Conservation (phyloP, 2,888 invertebrate genomes). For the Peribatodes rhomboidaria region DNA sequence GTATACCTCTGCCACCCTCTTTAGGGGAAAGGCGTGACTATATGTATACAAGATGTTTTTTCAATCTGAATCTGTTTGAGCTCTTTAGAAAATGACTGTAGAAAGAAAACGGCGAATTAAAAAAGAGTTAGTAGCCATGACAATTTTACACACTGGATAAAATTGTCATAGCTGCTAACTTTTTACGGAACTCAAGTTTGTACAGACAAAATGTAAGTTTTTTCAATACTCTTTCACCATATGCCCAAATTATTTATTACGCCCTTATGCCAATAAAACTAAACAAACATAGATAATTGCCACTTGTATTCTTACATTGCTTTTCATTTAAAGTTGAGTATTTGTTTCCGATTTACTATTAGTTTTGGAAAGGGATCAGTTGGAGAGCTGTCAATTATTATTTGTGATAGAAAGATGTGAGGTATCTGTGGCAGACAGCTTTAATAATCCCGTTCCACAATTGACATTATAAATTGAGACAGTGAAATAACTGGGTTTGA, state of each 20-base stretch:
- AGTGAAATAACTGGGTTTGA: neutral
- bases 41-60: too few relatives aligned
- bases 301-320: conserved; percentile 29
- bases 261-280: conserved; percentile 17
- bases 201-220: too few relatives aligned
- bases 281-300: conserved; percentile 2
- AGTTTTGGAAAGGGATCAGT: conserved; percentile 67
- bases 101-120: too few relatives aligned
- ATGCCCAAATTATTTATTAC: neutral
- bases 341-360: conserved; percentile 67
- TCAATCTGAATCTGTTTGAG: too few relatives aligned
- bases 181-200: too few relatives aligned
- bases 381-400: conserved; percentile 69
- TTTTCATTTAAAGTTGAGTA: conserved; percentile 56
- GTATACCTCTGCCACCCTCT: too few relatives aligned
- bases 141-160: too few relatives aligned
- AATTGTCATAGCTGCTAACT: too few relatives aligned
- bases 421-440: conserved; percentile 15
- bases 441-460: neutral
- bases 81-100: too few relatives aligned
- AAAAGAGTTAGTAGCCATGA: too few relatives aligned
- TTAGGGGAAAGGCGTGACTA: too few relatives aligned
- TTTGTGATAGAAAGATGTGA: conserved; percentile 60
- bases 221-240: too few relatives aligned
- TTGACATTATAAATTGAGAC: neutral